These are phyloP conservation scores for Diachasma alloeum DNA, from an alignment of 1,140 invertebrate genomes.

Conservation along the genomic window DNA sequence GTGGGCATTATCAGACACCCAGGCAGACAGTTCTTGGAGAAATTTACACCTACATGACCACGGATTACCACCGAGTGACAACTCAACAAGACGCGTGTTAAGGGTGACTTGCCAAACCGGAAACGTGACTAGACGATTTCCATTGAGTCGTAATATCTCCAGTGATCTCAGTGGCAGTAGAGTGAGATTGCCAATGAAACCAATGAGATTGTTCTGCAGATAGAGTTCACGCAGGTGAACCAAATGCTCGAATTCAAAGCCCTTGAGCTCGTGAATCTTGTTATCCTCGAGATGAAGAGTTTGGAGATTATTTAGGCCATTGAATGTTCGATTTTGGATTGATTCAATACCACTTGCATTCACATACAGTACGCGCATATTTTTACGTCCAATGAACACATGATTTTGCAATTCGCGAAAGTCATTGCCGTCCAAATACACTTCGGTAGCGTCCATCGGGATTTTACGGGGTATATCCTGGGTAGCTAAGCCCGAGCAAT, in stretches of 20 bases:
- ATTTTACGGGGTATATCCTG: slow-evolving; percentile 82
- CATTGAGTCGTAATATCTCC: slow-evolving; percentile 83
- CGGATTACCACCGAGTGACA: slow-evolving; percentile 81
- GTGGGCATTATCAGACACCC: slow-evolving; percentile 82
- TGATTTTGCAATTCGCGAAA: slow-evolving; percentile 86
- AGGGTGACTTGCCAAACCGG: slow-evolving; percentile 84
- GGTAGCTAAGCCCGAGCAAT: slow-evolving; percentile 82
- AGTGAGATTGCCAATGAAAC: slow-evolving; percentile 81
- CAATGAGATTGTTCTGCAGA: slow-evolving; percentile 85
- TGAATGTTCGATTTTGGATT: slow-evolving; percentile 92
- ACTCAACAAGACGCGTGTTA: slow-evolving; percentile 75
- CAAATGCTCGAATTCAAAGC: slow-evolving; percentile 90
- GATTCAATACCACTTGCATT: slow-evolving; percentile 85
- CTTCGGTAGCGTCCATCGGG: slow-evolving; percentile 93
- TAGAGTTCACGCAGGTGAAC: slow-evolving; percentile 83
- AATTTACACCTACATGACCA: slow-evolving; percentile 93
- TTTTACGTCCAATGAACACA: slow-evolving; percentile 90
- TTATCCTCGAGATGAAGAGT: slow-evolving; percentile 88
- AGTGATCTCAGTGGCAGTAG: slow-evolving; percentile 80
- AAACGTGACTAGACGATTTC: slow-evolving; percentile 83
- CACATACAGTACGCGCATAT: slow-evolving; percentile 84
- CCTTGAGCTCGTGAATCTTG: slow-evolving; percentile 78
- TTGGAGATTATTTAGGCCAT: slow-evolving; percentile 83
- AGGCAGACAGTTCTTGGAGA: slow-evolving; percentile 83
- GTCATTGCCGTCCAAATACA: slow-evolving; percentile 90